These are phyloP conservation scores for Alosa alosa DNA, from an alignment of 2,113 vertebrate genomes.

Conservation along the genomic window DNA sequence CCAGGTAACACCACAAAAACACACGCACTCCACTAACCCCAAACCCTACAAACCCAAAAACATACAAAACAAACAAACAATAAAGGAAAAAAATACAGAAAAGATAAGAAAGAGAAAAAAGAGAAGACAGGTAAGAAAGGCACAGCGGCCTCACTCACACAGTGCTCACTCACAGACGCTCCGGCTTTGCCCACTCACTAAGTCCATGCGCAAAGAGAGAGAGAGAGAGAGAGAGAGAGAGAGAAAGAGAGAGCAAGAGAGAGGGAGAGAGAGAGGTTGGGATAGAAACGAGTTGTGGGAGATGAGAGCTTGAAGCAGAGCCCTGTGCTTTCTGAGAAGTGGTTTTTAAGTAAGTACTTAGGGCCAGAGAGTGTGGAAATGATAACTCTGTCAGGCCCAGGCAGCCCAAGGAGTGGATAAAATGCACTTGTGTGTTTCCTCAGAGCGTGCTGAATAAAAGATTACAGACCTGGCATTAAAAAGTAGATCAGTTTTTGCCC, in stretches of 20 bases:
- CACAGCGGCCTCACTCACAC: no score
- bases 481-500: neutral
- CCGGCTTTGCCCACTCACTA: no score
- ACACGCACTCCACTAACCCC: no score
- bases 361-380: neutral
- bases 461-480: slow-evolving; percentile 3
- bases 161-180: no score
- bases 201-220: no score
- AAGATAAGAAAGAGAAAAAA: no score
- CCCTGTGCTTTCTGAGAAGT: neutral
- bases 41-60: no score
- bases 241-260: neutral
- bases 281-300: neutral
- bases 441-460: neutral
- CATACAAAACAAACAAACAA: no score
- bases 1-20: no score
- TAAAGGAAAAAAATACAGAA: no score
- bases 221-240: neutral
- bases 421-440: slow-evolving; percentile 3
- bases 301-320: neutral
- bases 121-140: no score
- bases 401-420: neutral
- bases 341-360: neutral
- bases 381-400: neutral
- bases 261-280: neutral